Evolutionary conservation across 2,888 invertebrate species (phyloP), one percentile per base, ranked within the genome.

Genomic region (Drosophila colorata): DNA sequence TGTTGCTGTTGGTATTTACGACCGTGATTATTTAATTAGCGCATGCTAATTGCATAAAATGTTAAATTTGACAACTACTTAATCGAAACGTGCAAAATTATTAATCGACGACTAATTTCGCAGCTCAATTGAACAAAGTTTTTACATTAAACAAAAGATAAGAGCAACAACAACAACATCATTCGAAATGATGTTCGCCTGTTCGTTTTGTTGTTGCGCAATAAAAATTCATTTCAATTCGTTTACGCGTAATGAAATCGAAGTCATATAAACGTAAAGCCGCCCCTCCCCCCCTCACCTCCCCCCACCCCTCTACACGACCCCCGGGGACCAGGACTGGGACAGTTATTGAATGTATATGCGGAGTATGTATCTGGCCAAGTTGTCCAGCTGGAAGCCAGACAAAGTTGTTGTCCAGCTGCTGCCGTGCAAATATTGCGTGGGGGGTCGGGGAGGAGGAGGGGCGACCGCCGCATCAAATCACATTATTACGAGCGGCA

Each of bases 161-260:
- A 80, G 60, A 60, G 59, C 48, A 55, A n/a, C 63, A 63, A 18
- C 38, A 23, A 2, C 14, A 16, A 51, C 8, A 20, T 14, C 48
- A 33, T 51, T 53, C 59, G 53, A 69, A 69, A 57, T 55, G 69
- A 33, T 64, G 64, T 38, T 52, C 63, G 56, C 70, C 55, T 61
- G 69, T 31, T 64, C 58, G 47, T 67, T 76, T 79, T 67, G 78
- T 66, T 79, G 73, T 78, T 85, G 86, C 68, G 86, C 72, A 82
- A 88, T 88, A 89, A 88, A 88, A 89, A 87, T 82, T 89, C 82
- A 88, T 88, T 89, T 89, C 86, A 87, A 86, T 88, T 84, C 82
- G 78, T 79, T 81, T 83, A 84, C 83, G 83, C 83, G 83, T 86
- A 83, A 83, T 87, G 87, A 86, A 88, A 88, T 85, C 77, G 77